Evolutionary conservation across 2,888 invertebrate species (phyloP).

Genomic region (Hirtodrosophila confusa): DNA sequence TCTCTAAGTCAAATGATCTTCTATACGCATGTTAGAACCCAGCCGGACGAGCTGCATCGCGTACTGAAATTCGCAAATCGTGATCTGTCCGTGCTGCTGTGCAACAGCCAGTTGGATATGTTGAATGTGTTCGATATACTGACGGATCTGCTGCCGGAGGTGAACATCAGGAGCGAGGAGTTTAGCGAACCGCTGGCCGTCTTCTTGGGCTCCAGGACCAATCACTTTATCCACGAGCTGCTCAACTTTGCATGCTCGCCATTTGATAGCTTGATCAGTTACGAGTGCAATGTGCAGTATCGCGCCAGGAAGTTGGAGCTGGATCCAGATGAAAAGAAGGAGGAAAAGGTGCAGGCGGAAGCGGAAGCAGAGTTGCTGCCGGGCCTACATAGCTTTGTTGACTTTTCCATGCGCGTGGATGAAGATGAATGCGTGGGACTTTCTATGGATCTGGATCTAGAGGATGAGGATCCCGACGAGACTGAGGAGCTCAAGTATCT

Average conservation of each 20-base stretch:
- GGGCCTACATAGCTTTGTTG: constrained; percentile 40
- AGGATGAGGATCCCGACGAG: constrained; percentile 51
- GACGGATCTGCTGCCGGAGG: constrained; percentile 87
- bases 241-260: constrained; percentile 94
- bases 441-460: constrained; percentile 23
- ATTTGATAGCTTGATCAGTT: constrained; percentile 90
- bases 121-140: constrained; percentile 89
- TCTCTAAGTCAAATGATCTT: no score
- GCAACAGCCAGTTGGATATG: constrained; percentile 86
- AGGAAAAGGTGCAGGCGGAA: background rate
- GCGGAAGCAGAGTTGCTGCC: background rate
- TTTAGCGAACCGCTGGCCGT: constrained; percentile 89
- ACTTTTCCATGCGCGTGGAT: constrained; percentile 49
- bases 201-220: constrained; percentile 89
- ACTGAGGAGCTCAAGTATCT: constrained; percentile 5
- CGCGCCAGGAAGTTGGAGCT: constrained; percentile 79
- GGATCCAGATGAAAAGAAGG: background rate
- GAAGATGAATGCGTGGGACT: constrained; percentile 36
- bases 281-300: constrained; percentile 89
- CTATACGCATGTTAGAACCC: constrained; percentile 85
- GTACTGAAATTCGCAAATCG: constrained; percentile 94
- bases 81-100: constrained; percentile 89
- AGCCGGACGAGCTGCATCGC: constrained; percentile 91
- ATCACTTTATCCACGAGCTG: constrained; percentile 95
- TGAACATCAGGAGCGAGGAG: constrained; percentile 85